These are phyloP conservation scores for Discoglossus pictus DNA, from an alignment of 2,797 vertebrate genomes.

Conservation along the genomic window DNA sequence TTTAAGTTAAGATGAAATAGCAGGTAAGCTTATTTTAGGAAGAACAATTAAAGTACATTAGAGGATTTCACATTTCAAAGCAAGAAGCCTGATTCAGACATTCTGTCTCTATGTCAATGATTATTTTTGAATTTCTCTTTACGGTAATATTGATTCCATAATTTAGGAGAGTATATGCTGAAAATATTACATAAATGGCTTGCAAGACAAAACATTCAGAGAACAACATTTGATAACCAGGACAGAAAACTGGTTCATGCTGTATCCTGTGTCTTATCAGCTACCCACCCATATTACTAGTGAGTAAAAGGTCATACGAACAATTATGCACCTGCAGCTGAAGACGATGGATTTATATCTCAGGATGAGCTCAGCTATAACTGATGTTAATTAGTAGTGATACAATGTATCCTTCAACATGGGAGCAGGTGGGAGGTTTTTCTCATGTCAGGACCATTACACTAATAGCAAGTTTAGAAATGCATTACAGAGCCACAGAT, in stretches of 20 bases:
- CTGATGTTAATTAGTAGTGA: conserved; percentile 69
- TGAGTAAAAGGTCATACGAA: conserved; percentile 61
- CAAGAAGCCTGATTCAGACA: conserved; percentile 23
- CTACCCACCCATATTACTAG: conserved; percentile 46
- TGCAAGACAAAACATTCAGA: not conserved
- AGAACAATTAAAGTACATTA: conserved; percentile 10
- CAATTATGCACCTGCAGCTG: conserved; percentile 71
- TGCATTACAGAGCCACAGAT: conserved; percentile 53
- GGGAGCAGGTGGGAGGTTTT: conserved; percentile 66
- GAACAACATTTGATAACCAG: not conserved
- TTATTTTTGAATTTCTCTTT: conserved; percentile 3
- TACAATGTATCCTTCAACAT: conserved; percentile 58
- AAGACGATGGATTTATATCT: not conserved
- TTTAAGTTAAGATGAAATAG: conserved; percentile 11
- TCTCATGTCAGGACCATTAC: conserved; percentile 58
- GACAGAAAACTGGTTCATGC: not conserved
- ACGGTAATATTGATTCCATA: not conserved
- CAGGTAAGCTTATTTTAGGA: conserved; percentile 1
- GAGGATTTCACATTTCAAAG: conserved; percentile 4
- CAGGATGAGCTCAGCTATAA: conserved; percentile 50
- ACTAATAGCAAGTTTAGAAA: conserved; percentile 64
- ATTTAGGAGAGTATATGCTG: too few species aligned
- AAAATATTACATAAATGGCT: not conserved
- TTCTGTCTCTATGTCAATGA: not conserved
- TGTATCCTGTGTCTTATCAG: conserved; percentile 41